Evolutionary conservation across 2,113 vertebrate species (phyloP).

Genomic region (Mesembrinibis cayennensis): DNA sequence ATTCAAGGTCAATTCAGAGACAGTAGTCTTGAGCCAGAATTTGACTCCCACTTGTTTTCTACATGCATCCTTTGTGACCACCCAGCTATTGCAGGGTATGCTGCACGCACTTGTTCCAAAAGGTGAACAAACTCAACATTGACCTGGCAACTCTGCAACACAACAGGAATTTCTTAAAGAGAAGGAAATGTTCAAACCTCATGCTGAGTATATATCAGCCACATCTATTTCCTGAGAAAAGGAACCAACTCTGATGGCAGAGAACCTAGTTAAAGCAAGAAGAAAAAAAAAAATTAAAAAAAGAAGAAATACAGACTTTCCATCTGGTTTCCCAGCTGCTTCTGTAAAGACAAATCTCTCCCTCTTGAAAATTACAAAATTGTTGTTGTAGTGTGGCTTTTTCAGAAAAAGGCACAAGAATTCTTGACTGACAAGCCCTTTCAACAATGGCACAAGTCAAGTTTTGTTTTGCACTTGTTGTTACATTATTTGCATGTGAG

Average conservation of each 20-base stretch:
- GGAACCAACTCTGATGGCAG: not conserved
- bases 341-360: constrained; percentile 12
- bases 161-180: not conserved
- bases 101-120: not conserved
- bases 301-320: not conserved
- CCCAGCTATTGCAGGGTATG: fast-evolving
- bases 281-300: not conserved
- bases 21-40: not conserved
- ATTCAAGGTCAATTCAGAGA: not conserved
- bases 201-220: not conserved
- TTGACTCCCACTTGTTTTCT: not conserved
- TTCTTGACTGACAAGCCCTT: not conserved
- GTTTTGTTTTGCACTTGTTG: not conserved
- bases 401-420: not conserved
- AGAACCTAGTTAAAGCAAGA: not conserved
- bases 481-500: not conserved
- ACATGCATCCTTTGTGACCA: not conserved
- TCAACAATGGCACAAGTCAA: constrained; percentile 15
- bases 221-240: not conserved
- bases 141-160: not conserved
- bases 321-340: constrained; percentile 64
- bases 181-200: not conserved
- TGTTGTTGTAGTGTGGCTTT: constrained; percentile 37
- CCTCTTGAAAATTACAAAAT: constrained; percentile 43
- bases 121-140: not conserved